Conservation (phyloP, 2,113 vertebrate species). For the Gymnorhina tibicen region DNA sequence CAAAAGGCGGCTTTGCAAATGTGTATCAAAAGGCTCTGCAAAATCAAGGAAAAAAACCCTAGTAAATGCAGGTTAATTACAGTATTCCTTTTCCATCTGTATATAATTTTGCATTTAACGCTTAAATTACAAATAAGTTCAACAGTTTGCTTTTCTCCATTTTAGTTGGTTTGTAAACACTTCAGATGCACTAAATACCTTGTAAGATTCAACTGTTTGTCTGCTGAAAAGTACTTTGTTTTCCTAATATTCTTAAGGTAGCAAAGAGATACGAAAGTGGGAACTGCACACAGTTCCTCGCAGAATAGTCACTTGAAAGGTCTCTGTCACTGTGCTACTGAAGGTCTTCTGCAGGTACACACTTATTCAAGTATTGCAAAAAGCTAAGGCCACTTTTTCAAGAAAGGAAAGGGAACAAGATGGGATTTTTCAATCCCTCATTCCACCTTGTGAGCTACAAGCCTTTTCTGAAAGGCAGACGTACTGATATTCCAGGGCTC, state of each 20-base stretch:
- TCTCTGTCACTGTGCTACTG: conserved; percentile 76
- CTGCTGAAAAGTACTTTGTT: conserved; percentile 67
- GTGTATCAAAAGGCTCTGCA: conserved; percentile 73
- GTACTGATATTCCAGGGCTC: conserved; percentile 38
- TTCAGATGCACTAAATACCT: conserved; percentile 73
- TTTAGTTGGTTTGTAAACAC: conserved; percentile 76
- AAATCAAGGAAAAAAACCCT: conserved; percentile 66
- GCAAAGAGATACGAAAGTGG: conserved; percentile 69
- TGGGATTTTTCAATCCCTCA: conserved; percentile 59
- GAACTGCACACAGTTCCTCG: conserved; percentile 51
- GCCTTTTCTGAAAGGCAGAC: conserved; percentile 60
- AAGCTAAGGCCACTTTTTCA: conserved; percentile 85
- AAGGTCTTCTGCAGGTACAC: conserved; percentile 72
- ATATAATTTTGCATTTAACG: conserved; percentile 68
- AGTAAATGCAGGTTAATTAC: conserved; percentile 75
- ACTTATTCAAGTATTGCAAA: conserved; percentile 85
- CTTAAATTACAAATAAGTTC: conserved; percentile 73
- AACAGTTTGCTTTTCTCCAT: conserved; percentile 65
- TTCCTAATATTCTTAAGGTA: conserved; percentile 72
- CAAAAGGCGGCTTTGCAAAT: conserved; percentile 68
- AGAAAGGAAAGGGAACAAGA: conserved; percentile 76
- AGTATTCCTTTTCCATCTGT: conserved; percentile 72
- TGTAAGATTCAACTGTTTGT: conserved; percentile 66
- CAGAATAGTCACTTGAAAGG: conserved; percentile 65
- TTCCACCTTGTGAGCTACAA: conserved; percentile 58